Conservation (phyloP, 2,888 invertebrate genomes). For the Melanostoma mellinum region DNA sequence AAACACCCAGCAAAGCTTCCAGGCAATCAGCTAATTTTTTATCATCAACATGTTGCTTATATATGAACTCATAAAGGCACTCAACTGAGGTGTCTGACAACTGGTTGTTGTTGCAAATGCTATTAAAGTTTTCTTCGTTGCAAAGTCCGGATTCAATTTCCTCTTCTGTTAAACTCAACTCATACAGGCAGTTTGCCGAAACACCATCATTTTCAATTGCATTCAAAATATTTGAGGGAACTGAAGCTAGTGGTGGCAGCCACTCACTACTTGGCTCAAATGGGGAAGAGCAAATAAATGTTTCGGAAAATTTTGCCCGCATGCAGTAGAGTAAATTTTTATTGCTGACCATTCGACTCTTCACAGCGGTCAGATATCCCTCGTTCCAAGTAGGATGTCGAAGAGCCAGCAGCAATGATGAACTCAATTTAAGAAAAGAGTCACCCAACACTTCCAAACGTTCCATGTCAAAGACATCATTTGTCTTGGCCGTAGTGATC, state of each 20-base stretch:
- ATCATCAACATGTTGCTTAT: slow-evolving; percentile 83
- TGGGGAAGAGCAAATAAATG: slow-evolving; percentile 81
- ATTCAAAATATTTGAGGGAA: slow-evolving; percentile 83
- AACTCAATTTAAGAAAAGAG: slow-evolving; percentile 90
- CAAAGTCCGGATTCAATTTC: slow-evolving; percentile 81
- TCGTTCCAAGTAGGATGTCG: slow-evolving; percentile 87
- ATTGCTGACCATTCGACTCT: slow-evolving; percentile 88
- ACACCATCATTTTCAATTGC: slow-evolving; percentile 76
- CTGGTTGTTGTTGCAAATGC: slow-evolving; percentile 2
- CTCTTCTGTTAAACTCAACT: slow-evolving; percentile 81
- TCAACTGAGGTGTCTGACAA: slow-evolving; percentile 39
- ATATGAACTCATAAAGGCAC: slow-evolving; percentile 80
- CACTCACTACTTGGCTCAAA: slow-evolving; percentile 89
- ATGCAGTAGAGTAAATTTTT: slow-evolving; percentile 92
- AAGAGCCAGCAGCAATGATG: slow-evolving; percentile 87
- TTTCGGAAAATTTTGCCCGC: slow-evolving; percentile 76
- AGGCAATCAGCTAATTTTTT: slow-evolving; percentile 90
- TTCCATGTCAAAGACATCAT: slow-evolving; percentile 90
- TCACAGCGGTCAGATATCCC: slow-evolving; percentile 88
- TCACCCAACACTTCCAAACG: slow-evolving; percentile 93
- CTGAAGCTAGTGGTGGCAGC: slow-evolving; percentile 89
- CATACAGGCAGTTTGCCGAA: slow-evolving; percentile 82
- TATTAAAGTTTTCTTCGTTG: slow-evolving; percentile 73
- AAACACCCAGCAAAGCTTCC: slow-evolving; percentile 91
- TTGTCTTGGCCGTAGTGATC: slow-evolving; percentile 86